These are phyloP conservation scores for Blera fallax DNA, from an alignment of 2,888 invertebrate genomes.

Conservation along the genomic window DNA sequence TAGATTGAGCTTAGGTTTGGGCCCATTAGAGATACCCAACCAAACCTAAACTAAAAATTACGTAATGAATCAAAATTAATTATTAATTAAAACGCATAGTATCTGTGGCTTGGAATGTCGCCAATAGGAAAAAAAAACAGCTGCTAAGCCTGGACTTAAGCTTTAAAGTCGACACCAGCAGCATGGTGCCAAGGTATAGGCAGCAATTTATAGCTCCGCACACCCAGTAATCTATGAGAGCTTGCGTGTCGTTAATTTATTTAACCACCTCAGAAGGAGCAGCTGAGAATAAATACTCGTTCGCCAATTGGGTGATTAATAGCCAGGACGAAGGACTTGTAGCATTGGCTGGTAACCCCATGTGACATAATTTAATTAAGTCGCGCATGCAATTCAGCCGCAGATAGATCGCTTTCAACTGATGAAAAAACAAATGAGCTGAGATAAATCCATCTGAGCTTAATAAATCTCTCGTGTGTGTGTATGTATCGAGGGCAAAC, in stretches of 20 bases:
- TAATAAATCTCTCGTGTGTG: constrained; percentile 47
- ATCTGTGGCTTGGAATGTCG: not conserved
- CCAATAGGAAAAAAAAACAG: not conserved
- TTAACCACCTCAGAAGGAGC: not conserved
- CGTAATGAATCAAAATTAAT: not conserved
- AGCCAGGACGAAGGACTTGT: constrained; percentile 55
- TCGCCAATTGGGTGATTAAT: constrained; percentile 58
- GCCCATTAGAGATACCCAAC: not conserved
- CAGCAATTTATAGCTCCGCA: not conserved
- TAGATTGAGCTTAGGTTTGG: not conserved
- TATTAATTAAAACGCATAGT: not conserved
- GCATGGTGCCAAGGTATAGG: not conserved
- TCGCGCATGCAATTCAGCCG: constrained; percentile 34
- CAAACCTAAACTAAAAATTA: not conserved
- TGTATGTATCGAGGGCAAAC: constrained; percentile 45
- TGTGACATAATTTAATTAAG: constrained; percentile 67
- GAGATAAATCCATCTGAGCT: constrained; percentile 34
- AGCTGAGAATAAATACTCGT: not conserved
- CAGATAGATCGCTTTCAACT: not conserved
- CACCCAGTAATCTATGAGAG: not conserved
- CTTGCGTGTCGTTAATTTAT: constrained; percentile 56
- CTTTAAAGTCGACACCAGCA: not conserved
- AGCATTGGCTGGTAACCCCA: not conserved
- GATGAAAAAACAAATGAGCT: constrained; percentile 1
- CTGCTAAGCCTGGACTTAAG: not conserved